Conservation (phyloP, 2,888 invertebrate species). For the Apeira syringaria region DNA sequence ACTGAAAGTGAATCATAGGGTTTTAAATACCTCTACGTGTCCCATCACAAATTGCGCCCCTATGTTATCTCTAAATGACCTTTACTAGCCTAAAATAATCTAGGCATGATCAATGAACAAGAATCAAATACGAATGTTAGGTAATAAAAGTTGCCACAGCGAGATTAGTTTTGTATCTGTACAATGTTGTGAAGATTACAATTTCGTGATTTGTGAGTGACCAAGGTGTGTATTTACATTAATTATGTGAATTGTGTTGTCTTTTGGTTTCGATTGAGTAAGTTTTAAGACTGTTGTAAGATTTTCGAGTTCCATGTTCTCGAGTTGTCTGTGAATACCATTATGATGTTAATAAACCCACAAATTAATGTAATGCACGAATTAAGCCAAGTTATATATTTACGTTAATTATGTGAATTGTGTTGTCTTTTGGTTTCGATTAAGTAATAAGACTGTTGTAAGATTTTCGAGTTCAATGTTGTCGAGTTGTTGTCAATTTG, state of each 20-base stretch:
- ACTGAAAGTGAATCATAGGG: too few species aligned
- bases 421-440: slow-evolving; percentile 36
- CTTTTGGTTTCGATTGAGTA: slow-evolving; percentile 35
- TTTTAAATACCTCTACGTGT: too few species aligned
- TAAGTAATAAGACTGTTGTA: slow-evolving; percentile 48
- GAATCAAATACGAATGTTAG: slow-evolving; percentile 15
- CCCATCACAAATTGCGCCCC: too few species aligned
- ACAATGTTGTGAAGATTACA: slow-evolving; percentile 57
- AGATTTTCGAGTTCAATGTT: slow-evolving; percentile 30
- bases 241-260: slow-evolving; percentile 25
- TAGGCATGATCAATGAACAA: slow-evolving; percentile 9
- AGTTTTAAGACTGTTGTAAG: slow-evolving; percentile 48
- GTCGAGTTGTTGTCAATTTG: too few species aligned
- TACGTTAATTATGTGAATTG: slow-evolving; percentile 24
- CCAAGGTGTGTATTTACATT: slow-evolving; percentile 30
- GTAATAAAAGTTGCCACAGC: slow-evolving; percentile 6
- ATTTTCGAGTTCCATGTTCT: slow-evolving; percentile 30
- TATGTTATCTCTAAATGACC: too few species aligned
- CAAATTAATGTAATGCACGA: too few species aligned
- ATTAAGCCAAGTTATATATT: slow-evolving; percentile 28
- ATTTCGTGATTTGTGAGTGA: slow-evolving; percentile 47
- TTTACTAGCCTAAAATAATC: slow-evolving; percentile 1
- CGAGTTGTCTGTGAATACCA: too few species aligned
- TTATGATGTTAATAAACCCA: too few species aligned
- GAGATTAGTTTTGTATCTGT: slow-evolving; percentile 28